A percentile compares a stretch with the other conserved stretches of the same genome.
phyloP scores from a whole-genome alignment of 2,797 vertebrate genomes.

The Podargus strigoides region DNA sequence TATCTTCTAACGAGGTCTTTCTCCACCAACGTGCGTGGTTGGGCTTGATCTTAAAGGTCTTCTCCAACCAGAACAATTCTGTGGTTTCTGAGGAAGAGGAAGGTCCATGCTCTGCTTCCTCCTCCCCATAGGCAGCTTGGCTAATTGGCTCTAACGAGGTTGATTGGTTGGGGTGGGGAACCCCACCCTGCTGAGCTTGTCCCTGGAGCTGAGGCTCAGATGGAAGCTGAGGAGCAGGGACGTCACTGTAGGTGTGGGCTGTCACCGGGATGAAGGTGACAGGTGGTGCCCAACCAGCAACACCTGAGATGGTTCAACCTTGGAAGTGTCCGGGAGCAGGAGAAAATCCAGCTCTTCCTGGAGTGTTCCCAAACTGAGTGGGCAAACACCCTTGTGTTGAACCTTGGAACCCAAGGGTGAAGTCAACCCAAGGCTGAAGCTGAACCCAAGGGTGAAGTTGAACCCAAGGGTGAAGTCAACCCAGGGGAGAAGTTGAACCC shows the following conservation, averaged over 20 bases:
- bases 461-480: too few species aligned
- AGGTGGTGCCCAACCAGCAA: background rate
- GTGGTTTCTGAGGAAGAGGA: background rate
- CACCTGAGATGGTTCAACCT: background rate
- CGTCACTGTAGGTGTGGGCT: rapidly evolving
- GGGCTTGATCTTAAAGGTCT: too few species aligned
- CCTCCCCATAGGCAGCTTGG: background rate
- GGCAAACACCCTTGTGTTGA: too few species aligned
- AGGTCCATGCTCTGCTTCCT: background rate
- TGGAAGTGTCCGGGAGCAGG: rapidly evolving
- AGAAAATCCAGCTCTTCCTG: background rate
- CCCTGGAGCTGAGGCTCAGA: background rate
- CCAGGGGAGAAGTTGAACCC: too few species aligned
- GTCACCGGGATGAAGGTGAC: too few species aligned
- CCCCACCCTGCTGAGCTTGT: background rate
- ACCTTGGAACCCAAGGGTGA: background rate
- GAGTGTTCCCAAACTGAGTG: background rate
- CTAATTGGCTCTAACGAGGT: too few species aligned
- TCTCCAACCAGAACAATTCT: too few species aligned
- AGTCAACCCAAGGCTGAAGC: too few species aligned
- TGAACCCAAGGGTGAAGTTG: too few species aligned
- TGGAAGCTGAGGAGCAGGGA: background rate
- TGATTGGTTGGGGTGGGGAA: background rate
- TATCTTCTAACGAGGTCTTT: rapidly evolving
- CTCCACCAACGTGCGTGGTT: rapidly evolving